Base-by-base conservation (phyloP, 64 coral and sea anemone species). In the Hydrozoanthus tunicans region DNA sequence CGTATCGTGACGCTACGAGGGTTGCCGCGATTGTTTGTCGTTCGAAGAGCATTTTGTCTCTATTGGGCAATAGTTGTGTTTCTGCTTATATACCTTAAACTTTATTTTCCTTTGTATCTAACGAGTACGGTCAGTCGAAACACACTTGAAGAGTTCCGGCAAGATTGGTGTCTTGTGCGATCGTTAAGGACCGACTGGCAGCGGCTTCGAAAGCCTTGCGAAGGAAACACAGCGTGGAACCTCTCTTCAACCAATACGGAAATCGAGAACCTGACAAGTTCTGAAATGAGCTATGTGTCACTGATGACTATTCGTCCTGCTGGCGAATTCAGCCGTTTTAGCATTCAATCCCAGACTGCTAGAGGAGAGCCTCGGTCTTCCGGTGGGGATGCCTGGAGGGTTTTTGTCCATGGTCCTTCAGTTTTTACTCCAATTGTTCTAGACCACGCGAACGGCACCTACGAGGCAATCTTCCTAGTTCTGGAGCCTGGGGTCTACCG, bases 271-370 rank as follows among this genome's bases (percentile, higher is more conserved):
- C 92, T n/a, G 51, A 96, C 94, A 20, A 92, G 92, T 76, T 70
- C 94, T 6, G 51, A 77, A 59, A 64, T 90, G 65, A 96, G 94
- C 61, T 93, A 90, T 78, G 73, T 96, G 9, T 90, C 94, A 71
- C 58, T 43, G 2, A 96, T 93, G 94, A 62, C 58, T 52, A 96
- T 96, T 27, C 92, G 79, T 24, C 86, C 85, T 13, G 91, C 86
- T 3, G 94, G 94, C 2, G 94, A 96, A 9, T 96, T 96, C 67
- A 96, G 91, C 53, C 79, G 91, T 57, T 85, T 96, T 70, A 96
- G 79, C 17, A 96, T 96, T 86, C 94, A 96, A 61, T 92, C 91
- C 17, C 94, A 96, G 79, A 93, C 91, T 11, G 77, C 79, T 25
- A 52, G 23, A 12, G 94, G 94, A 24, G 3, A 73, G 6, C 79